Percentiles rank a stretch among this genome's conserved stretches.
Conservation (phyloP, 1,140 invertebrate species). For the Telenomus remus region DNA sequence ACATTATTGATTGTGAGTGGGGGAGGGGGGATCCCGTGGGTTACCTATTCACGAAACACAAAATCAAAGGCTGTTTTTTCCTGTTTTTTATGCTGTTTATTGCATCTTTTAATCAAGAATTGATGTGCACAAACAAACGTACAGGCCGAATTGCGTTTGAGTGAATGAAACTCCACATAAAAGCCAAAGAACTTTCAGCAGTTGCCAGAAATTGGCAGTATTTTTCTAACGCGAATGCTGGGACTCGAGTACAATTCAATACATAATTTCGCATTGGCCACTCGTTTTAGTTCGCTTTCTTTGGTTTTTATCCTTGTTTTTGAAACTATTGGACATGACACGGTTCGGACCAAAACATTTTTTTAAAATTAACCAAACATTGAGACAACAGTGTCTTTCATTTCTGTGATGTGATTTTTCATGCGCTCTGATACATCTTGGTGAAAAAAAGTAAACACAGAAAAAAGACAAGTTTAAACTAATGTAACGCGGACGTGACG, state of each 20-base stretch:
- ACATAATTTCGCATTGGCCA: conserved; percentile 1
- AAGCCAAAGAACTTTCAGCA: too few species aligned
- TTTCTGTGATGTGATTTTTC: conserved; percentile 8
- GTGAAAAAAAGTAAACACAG: conserved; percentile 7
- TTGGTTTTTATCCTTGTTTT: neutral
- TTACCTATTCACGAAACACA: too few species aligned
- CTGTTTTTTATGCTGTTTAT: too few species aligned
- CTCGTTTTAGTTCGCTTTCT: neutral
- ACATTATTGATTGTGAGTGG: too few species aligned
- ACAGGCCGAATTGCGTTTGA: too few species aligned
- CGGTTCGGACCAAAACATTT: conserved; percentile 4
- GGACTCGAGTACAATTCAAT: conserved; percentile 2
- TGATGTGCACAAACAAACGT: too few species aligned
- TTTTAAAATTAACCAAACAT: conserved; percentile 24
- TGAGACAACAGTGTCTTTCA: conserved; percentile 19
- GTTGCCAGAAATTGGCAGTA: too few species aligned
- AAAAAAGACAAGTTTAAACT: conserved; percentile 21
- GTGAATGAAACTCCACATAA: too few species aligned
- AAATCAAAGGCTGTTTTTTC: too few species aligned
- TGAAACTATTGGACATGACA: neutral
- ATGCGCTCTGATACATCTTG: conserved; percentile 5
- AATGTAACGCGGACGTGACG: conserved; percentile 12
- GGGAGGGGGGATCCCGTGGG: too few species aligned
- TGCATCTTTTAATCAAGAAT: too few species aligned
- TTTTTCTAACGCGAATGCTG: too few species aligned